A percentile compares a stretch with the other conserved stretches of the same genome.
These are phyloP conservation scores for Pseudomugil gertrudae DNA, from an alignment of 2,797 vertebrate species.

Conservation along the genomic window DNA sequence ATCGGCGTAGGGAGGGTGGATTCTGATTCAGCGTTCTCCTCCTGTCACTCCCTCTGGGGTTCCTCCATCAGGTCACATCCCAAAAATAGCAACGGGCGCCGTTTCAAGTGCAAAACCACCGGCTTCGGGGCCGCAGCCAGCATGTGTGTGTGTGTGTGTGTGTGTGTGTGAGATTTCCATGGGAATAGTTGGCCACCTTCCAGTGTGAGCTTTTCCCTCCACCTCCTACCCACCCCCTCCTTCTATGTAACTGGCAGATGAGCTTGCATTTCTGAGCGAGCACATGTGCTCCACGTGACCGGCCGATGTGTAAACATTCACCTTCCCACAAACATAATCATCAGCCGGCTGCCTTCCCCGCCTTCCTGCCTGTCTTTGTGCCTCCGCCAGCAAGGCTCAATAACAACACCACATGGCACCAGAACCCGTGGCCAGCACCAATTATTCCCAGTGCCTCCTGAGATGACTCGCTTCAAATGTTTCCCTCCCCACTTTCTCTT, in stretches of 20 bases:
- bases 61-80: constrained; percentile 93
- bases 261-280: constrained; percentile 90
- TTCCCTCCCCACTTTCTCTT: constrained; percentile 12
- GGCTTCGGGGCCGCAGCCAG: constrained; percentile 93
- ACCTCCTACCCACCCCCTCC: constrained; percentile 31
- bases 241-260: constrained; percentile 89
- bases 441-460: constrained; percentile 69
- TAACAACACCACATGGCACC: constrained; percentile 71
- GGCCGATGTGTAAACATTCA: constrained; percentile 79
- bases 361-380: constrained; percentile 60
- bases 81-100: constrained; percentile 94
- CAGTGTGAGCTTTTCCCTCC: constrained; percentile 69
- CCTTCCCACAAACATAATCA: constrained; percentile 71
- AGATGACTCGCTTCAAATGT: constrained; percentile 56
- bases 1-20: constrained; percentile 11
- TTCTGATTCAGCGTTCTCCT: constrained; percentile 81
- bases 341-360: constrained; percentile 50
- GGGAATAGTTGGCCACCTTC: constrained; percentile 93
- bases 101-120: constrained; percentile 95
- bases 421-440: constrained; percentile 59
- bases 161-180: constrained; percentile 89
- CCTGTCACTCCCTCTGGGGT: constrained; percentile 89
- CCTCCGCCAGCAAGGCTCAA: constrained; percentile 62
- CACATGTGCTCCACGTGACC: constrained; percentile 88
- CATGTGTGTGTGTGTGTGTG: constrained; percentile 75